Percentiles rank a stretch among this genome's conserved stretches.
Evolutionary conservation across 2,797 vertebrate genomes (phyloP).

Genomic region (Molossus molossus): DNA sequence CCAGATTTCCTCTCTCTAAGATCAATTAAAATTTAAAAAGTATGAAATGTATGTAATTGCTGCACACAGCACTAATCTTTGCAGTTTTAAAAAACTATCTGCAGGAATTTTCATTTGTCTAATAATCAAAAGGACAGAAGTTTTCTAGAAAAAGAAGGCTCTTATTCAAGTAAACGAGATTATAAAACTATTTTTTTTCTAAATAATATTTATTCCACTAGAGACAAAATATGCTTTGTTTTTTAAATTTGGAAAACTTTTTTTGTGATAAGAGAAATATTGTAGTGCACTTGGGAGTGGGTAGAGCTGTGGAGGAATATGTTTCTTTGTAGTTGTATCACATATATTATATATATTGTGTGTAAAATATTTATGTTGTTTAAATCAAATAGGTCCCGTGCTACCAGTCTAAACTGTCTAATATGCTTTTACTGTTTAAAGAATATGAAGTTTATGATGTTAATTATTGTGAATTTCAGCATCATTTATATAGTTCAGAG

Average conservation of each 20-base stretch:
- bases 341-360: background rate
- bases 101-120: background rate
- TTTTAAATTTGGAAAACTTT: background rate
- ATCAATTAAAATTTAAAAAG: background rate
- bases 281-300: background rate
- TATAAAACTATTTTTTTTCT: background rate
- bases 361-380: background rate
- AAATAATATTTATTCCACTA: background rate
- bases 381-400: background rate
- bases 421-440: background rate
- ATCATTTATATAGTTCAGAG: background rate
- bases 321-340: background rate
- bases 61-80: background rate
- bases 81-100: background rate
- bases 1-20: background rate
- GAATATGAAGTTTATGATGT: background rate
- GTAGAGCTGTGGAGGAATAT: background rate
- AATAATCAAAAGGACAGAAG: background rate
- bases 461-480: background rate
- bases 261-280: background rate
- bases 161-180: background rate
- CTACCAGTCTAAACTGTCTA: background rate
- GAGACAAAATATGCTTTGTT: background rate
- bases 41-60: background rate
- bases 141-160: background rate